Conservation (phyloP, 1,140 invertebrate genomes). For the Oedothorax gibbosus region DNA sequence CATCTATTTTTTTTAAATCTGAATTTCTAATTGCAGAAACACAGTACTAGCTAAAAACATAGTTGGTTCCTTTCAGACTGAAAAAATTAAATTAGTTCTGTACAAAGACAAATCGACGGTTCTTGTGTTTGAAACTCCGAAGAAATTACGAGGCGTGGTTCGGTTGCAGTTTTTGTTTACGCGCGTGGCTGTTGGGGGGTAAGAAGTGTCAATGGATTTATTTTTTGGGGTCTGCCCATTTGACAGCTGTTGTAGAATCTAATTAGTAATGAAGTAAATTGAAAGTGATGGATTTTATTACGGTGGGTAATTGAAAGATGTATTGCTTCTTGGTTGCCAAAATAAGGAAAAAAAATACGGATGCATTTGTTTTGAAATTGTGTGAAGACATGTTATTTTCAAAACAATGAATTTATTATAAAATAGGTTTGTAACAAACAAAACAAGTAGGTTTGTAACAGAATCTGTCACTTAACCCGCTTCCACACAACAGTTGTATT, state of each 20-base stretch:
- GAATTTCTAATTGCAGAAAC: too few species aligned
- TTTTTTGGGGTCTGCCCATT: constrained; percentile 14
- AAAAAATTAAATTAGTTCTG: too few species aligned
- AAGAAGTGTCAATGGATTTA: constrained; percentile 12
- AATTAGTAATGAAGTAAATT: constrained; percentile 27
- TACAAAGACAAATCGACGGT: neutral
- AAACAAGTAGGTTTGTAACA: too few species aligned
- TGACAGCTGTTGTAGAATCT: constrained; percentile 34
- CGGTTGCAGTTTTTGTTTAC: constrained; percentile 16
- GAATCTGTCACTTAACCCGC: too few species aligned
- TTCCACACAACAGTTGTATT: too few species aligned
- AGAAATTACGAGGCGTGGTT: constrained; percentile 26
- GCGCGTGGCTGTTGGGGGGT: neutral
- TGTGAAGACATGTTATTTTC: neutral
- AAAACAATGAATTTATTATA: too few species aligned
- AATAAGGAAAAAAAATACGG: neutral
- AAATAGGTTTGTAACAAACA: too few species aligned
- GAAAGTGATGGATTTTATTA: constrained; percentile 32
- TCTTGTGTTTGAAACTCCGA: neutral
- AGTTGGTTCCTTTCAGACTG: too few species aligned
- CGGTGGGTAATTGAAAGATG: neutral
- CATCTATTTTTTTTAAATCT: too few species aligned
- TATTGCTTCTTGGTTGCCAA: too few species aligned
- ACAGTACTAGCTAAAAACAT: too few species aligned
- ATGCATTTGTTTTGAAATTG: neutral